Evolutionary conservation across 2,888 invertebrate genomes (phyloP), one percentile per base, ranked within the genome.

Genomic region (Trachelus iudaicus): DNA sequence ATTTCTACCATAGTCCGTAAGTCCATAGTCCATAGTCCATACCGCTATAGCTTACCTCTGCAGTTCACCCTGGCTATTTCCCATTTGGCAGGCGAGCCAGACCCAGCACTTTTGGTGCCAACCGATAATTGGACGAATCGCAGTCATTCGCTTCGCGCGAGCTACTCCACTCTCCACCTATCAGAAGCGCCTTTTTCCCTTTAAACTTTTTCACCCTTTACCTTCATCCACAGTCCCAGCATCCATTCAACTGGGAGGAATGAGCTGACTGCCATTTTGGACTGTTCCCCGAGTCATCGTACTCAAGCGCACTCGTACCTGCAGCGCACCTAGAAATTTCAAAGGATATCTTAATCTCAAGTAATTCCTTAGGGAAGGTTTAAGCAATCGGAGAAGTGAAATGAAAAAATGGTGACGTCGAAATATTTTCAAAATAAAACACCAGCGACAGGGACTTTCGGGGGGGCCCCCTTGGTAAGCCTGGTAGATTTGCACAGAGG

Each of bases 61-160:
- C 78, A 81, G 76, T 81, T 56, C 81, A 75, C 74, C 78, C 85
- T 85, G 88, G 89, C 87, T 88, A 89, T 89, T 89, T 89, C 88
- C 89, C 89, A 89, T 89, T 89, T 89, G 89, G 89, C 89, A 88
- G 88, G 81, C 86, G 87, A 88, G 87, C 88, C 88, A 89, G 88
- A 89, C 87, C 89, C 89, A 89, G 89, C 89, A 89, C 88, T 89
- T 89, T 89, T 88, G 88, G 89, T 89, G 89, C 89, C 89, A 89
- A 88, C 89, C 88, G 89, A 89, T 89, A 89, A 89, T 89, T 88
- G 89, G 89, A 89, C 89, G 89, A 89, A 89, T 89, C 88, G 88
- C 86, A 89, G 88, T 88, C 88, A 88, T 89, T 89, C 88, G 87
- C 88, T 86, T 85, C 85, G 86, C 85, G 86, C 87, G 87, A 89